Base-by-base conservation (phyloP, 1,140 invertebrate genomes). In the Eufriesea mexicana region DNA sequence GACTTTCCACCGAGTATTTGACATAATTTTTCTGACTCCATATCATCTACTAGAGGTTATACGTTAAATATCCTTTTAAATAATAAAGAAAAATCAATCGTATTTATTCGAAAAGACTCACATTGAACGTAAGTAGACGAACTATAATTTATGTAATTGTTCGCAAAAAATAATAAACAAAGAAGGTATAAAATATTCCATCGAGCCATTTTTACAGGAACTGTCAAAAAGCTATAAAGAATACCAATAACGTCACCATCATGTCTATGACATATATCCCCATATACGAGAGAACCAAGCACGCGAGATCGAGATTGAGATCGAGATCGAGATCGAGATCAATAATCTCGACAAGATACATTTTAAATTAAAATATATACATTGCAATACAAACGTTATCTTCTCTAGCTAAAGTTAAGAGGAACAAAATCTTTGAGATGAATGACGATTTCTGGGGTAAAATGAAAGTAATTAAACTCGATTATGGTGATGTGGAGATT, bases 401-500 rank as follows among this genome's bases (percentile, higher is more conserved):
- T 57, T 23, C 47, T 23, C 12, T 45, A 10, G 23, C 18, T 59
- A 23, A 20, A 12, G n/a, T 70, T 49, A 25, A n/a, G 16, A 42
- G 8, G 18, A 47, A 18, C 0, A 12, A 2, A 4, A 14, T 25
- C 1, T 10, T 2, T 23, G 10, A 4, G 14, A 47, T 71, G 35
- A 25, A 64, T 51, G 64, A 20, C 28, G 42, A n/a, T 23, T 62
- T 23, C 4, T 25, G 23, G n/a, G n/a, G 25, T 2, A 49, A 25
- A 25, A 62, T 16, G 42, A 87, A 71, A 64, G 20, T 75, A 14
- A 80, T 91, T n/a, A 28, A 84, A 1, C 45, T 91, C 0, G 84
- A 92, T 45, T 92, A 91, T 66, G 92, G 89, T 14, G 47, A 89
- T 55, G 84, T 92, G 0, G 85, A 89, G 51, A 75, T 84, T 18